Percentiles rank a stretch among this genome's conserved stretches.
These are phyloP conservation scores for Megalopta genalis DNA, from an alignment of 1,140 invertebrate genomes.

Conservation along the genomic window DNA sequence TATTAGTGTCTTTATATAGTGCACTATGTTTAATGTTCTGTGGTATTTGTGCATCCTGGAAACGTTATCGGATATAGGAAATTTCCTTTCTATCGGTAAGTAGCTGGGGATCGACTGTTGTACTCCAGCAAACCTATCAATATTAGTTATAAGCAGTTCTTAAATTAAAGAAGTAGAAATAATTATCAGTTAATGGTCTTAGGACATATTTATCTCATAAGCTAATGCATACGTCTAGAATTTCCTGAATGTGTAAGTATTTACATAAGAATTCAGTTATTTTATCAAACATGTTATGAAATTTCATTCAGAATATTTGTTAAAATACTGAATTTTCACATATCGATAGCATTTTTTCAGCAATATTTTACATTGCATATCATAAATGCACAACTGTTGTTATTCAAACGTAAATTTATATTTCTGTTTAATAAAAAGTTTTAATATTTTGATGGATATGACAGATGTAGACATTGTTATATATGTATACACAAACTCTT, in stretches of 20 bases:
- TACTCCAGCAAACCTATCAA: conserved; percentile 39
- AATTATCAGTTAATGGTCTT: conserved; percentile 3
- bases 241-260: conserved; percentile 30
- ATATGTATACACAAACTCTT: conserved; percentile 30
- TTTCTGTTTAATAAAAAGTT: conserved; percentile 2
- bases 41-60: conserved; percentile 58
- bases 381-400: conserved; percentile 3
- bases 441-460: background rate
- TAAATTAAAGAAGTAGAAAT: background rate
- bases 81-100: conserved; percentile 56
- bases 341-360: conserved; percentile 32
- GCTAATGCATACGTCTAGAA: conserved; percentile 1
- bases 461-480: conserved; percentile 25
- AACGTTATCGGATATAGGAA: conserved; percentile 40
- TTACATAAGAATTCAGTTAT: conserved; percentile 24
- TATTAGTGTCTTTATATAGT: conserved; percentile 39
- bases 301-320: background rate
- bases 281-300: background rate
- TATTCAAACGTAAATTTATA: conserved; percentile 7
- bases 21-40: conserved; percentile 54
- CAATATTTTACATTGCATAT: conserved; percentile 7
- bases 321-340: background rate
- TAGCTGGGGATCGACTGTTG: conserved; percentile 51
- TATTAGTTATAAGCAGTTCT: background rate
- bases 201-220: conserved; percentile 4